These are phyloP conservation scores for Numida meleagris DNA, from an alignment of 2,113 vertebrate species.

Conservation along the genomic window DNA sequence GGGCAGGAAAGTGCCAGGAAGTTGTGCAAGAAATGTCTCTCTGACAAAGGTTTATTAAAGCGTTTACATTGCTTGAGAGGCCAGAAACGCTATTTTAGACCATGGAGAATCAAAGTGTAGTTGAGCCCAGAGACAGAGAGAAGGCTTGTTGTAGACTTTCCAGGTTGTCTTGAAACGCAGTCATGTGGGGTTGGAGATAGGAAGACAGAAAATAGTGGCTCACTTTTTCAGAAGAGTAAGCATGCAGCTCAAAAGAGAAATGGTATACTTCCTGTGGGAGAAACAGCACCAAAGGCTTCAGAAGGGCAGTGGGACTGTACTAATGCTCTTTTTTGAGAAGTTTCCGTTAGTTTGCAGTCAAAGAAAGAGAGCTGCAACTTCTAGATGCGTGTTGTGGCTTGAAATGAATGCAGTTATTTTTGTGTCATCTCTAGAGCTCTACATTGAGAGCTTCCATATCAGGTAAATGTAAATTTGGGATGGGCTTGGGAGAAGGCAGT, in stretches of 20 bases:
- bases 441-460: not conserved
- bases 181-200: not conserved
- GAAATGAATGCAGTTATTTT: not conserved
- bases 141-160: not conserved
- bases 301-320: not conserved
- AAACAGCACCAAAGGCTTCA: not conserved
- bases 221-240: not conserved
- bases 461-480: not conserved
- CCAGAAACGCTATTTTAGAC: not conserved
- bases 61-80: not conserved
- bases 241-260: not conserved
- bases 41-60: not conserved
- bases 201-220: not conserved
- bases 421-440: not conserved
- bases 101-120: not conserved
- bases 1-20: not conserved
- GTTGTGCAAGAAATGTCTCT: not conserved
- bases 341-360: not conserved
- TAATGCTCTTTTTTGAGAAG: not conserved
- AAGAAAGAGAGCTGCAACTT: not conserved
- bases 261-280: not conserved
- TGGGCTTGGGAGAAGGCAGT: not conserved
- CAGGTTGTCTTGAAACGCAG: not conserved
- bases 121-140: not conserved
- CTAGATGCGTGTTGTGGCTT: not conserved